phyloP scores from a whole-genome alignment of 2,888 invertebrate genomes.

The Apoderus coryli region DNA sequence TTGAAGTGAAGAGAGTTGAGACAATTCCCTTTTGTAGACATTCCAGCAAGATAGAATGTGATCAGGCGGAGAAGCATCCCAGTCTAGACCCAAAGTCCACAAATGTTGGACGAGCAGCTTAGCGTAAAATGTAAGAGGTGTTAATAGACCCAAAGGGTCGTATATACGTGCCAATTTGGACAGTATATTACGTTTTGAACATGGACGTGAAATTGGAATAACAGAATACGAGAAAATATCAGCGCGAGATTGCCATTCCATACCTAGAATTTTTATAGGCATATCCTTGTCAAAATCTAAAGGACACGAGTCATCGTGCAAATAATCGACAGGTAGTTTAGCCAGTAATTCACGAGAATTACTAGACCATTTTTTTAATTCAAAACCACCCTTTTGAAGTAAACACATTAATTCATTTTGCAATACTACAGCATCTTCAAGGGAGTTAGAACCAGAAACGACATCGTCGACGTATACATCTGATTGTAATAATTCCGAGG shows the following conservation, averaged over 20 bases:
- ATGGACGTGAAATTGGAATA: too few relatives aligned
- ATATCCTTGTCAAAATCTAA: constrained; percentile 5
- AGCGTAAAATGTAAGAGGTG: constrained; percentile 1
- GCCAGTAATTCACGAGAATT: not conserved
- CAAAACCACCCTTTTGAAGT: not conserved
- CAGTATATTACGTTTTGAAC: constrained; percentile 3
- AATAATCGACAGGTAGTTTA: too few relatives aligned
- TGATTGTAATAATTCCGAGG: not conserved
- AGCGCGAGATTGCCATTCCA: not conserved
- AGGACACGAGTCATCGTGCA: not conserved
- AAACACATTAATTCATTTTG: not conserved
- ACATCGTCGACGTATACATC: not conserved
- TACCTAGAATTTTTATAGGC: constrained; percentile 1
- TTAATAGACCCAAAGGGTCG: not conserved
- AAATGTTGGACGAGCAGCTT: not conserved
- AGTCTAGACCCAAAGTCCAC: constrained; percentile 1
- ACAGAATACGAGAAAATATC: not conserved
- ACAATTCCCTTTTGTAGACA: constrained; percentile 1
- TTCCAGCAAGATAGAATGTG: not conserved
- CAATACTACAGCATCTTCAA: not conserved
- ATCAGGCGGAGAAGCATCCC: not conserved
- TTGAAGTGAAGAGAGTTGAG: not conserved
- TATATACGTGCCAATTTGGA: too few relatives aligned
- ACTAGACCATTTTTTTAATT: constrained; percentile 1
- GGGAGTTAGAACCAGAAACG: too few relatives aligned